A percentile compares a stretch with the other conserved stretches of the same genome.
These are phyloP conservation scores for Fringilla coelebs DNA, from an alignment of 2,797 vertebrate genomes.

Conservation along the genomic window DNA sequence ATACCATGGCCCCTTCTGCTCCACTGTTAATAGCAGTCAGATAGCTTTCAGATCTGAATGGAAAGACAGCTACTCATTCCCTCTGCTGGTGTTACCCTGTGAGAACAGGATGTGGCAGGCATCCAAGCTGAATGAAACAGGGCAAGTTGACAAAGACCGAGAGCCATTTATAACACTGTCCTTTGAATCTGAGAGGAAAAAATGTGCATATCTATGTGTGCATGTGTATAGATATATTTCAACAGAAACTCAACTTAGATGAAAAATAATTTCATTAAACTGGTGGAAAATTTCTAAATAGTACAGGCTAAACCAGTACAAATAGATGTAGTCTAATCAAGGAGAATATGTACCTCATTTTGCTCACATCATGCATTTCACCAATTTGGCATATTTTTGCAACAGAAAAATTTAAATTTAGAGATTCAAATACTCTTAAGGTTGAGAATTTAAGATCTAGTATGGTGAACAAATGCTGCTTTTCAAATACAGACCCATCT, in stretches of 20 bases:
- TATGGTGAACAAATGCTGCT: background rate
- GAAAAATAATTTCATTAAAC: background rate
- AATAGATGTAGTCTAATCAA: background rate
- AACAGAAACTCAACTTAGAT: background rate
- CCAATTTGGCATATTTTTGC: background rate
- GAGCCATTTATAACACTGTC: background rate
- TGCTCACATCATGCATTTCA: background rate
- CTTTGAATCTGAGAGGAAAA: background rate
- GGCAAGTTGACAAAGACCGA: background rate
- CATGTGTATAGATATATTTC: background rate
- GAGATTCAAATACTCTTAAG: background rate
- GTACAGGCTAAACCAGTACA: background rate
- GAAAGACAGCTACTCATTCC: background rate
- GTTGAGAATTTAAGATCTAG: background rate
- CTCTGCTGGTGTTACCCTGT: background rate
- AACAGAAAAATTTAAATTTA: background rate
- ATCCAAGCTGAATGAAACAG: background rate
- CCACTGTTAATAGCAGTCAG: background rate
- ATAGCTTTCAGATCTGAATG: background rate
- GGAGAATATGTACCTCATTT: background rate
- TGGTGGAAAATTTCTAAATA: background rate
- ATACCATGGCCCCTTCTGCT: background rate
- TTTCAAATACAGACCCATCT: background rate
- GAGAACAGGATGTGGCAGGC: background rate
- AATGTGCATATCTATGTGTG: rapidly evolving